phyloP scores from a whole-genome alignment of 2,113 vertebrate genomes.

The Rousettus leschenaultii region DNA sequence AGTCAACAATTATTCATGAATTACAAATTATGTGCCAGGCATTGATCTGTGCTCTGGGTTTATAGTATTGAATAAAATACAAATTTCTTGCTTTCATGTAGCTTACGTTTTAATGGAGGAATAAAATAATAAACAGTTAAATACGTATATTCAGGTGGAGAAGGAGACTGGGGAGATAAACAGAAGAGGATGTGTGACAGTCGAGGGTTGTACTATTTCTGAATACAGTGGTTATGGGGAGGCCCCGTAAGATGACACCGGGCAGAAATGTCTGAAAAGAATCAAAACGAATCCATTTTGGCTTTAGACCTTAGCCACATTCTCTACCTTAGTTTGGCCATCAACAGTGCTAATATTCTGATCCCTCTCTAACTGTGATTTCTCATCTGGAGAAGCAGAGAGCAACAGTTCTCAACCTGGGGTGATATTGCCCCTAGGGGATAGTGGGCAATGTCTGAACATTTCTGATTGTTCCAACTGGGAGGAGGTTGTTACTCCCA shows the following conservation, averaged over 20 bases:
- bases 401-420: not conserved
- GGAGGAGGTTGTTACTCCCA: not conserved
- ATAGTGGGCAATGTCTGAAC: not conserved
- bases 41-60: not conserved
- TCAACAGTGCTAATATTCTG: not conserved
- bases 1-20: conserved; percentile 41
- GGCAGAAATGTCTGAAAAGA: not conserved
- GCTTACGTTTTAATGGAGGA: not conserved
- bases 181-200: not conserved
- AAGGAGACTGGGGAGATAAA: not conserved
- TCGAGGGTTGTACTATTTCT: not conserved
- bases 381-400: not conserved
- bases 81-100: not conserved
- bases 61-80: not conserved
- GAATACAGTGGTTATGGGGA: not conserved
- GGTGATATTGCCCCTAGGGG: not conserved
- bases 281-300: not conserved
- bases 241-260: not conserved
- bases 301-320: not conserved
- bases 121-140: not conserved
- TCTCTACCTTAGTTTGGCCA: not conserved
- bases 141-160: not conserved
- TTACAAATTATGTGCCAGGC: conserved; percentile 12
- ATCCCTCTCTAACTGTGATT: not conserved
- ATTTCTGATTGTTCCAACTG: not conserved